Evolutionary conservation across 2,888 invertebrate species (phyloP), one percentile per base, ranked within the genome.

Genomic region (Scaptodrosophila latifasciaeformis): DNA sequence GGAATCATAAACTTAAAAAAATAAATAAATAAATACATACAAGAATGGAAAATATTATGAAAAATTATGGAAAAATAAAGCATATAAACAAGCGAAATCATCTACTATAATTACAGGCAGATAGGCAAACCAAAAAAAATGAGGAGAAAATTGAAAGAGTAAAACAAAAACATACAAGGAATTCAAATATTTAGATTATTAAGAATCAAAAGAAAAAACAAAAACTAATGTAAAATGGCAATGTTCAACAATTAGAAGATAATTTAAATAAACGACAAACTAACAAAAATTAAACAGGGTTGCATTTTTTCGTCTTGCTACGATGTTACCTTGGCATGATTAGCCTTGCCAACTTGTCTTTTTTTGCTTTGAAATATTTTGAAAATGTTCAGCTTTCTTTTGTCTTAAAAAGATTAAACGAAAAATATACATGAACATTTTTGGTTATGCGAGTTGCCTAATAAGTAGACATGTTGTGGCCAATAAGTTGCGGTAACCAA

Each of bases 381-480:
- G 9, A 34, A 34, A 12, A 10, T 34, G 12, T 34, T 34, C 2
- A 13, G 12, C 1, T n/a, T n/a, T n/a, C n/a, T n/a, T n/a, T n/a
- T n/a, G n/a, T n/a, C n/a, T n/a, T n/a, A n/a, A n/a, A n/a, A n/a
- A n/a, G n/a, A n/a, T n/a, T n/a, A n/a, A n/a, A n/a, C n/a, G n/a
- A n/a, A n/a, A n/a, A n/a, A n/a, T n/a, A n/a, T n/a, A n/a, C n/a
- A n/a, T n/a, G n/a, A n/a, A n/a, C n/a, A n/a, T n/a, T n/a, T n/a
- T n/a, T n/a, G n/a, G 13, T 2, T 15, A 2, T 12, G 12, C 34
- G n/a, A 7, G 66, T 76, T 79, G 79, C 79, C 72, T 72, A 72
- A 79, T 72, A 72, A 79, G 79, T 72, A 79, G 72, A 72, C 72
- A 75, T 79, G 72, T 72, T 72, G 72, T 78, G 71, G 71, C 76